Conservation (phyloP, 1,140 invertebrate species). For the Lucilia cuprina region DNA sequence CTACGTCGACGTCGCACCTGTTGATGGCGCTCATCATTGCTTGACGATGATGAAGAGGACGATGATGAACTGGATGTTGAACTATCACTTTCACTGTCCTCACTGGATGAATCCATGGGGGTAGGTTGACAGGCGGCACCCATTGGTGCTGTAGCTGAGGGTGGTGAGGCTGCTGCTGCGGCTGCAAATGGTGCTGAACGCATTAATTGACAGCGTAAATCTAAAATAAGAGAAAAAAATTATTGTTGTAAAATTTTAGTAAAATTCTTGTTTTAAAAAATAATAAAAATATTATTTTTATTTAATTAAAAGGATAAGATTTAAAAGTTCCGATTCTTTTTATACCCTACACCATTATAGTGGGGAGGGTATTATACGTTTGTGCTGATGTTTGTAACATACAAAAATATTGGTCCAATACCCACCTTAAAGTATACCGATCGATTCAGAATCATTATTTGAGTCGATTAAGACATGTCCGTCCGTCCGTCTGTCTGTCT, state of each 20-base stretch:
- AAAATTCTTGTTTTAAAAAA: too few relatives aligned
- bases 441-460: too few relatives aligned
- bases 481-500: too few relatives aligned
- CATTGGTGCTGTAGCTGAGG: slow-evolving; percentile 54
- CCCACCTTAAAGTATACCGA: too few relatives aligned
- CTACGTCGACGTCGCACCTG: slow-evolving; percentile 23
- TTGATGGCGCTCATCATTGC: neutral
- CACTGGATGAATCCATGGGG: slow-evolving; percentile 58
- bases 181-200: slow-evolving; percentile 52
- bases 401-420: too few relatives aligned
- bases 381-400: too few relatives aligned
- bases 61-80: slow-evolving; percentile 56
- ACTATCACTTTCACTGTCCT: slow-evolving; percentile 61
- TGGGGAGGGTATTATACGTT: too few relatives aligned
- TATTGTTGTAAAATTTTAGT: neutral
- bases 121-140: slow-evolving; percentile 52
- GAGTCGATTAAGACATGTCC: too few relatives aligned
- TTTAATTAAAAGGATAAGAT: too few relatives aligned
- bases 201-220: slow-evolving; percentile 54
- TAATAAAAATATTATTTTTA: too few relatives aligned
- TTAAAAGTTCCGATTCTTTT: too few relatives aligned
- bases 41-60: slow-evolving; percentile 45
- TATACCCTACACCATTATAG: too few relatives aligned
- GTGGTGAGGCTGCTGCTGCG: slow-evolving; percentile 54
- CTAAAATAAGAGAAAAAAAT: slow-evolving; percentile 39